Evolutionary conservation across 2,113 vertebrate genomes (phyloP), one percentile per base, ranked within the genome.

Genomic region (Erinaceus europaeus): DNA sequence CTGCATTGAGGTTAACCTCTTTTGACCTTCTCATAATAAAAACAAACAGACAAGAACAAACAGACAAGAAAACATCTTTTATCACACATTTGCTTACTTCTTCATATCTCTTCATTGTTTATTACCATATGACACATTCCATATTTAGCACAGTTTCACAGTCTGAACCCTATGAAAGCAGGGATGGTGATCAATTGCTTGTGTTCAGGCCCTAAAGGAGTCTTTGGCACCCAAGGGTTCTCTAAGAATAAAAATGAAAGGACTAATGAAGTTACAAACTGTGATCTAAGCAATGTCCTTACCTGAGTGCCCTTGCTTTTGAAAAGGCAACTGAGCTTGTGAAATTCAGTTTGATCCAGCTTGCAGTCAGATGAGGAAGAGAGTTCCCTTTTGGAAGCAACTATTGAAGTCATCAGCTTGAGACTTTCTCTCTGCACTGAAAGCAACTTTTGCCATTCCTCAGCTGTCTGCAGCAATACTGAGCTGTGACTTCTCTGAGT

Each of bases 381-480:
- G 67, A 55, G 40, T 50, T 85, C 53, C 61, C 36, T 64, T 79
- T 59, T 79, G 74, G 86, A 91, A 89, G 55, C 52, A 52, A 52
- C 44, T 80, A 61, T 34, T 7, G 42, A 67, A 89, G n/a, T 62
- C 34, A 7, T 69, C 32, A 50, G 52, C 65, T 93, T 10, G 6
- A 67, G 44, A 8, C 2, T 1, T 72, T 55, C 65, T 4, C 55
- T 50, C 46, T 61, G 38, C 40, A 34, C 46, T 34, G 32, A 79
- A 57, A 72, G 53, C 23, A 44, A 59, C 75, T 71, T 74, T 61
- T 36, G 15, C 53, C 50, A 6, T 67, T 87, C 46, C 38, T 87
- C 68, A 87, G 59, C 71, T 77, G 32, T 59, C 48, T 64, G 46
- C 48, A 59, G 17, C 44, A 55, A 34, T 32, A 21, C n/a, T 4